These are phyloP conservation scores for Rhingia campestris DNA, from an alignment of 2,888 invertebrate species.

Conservation along the genomic window DNA sequence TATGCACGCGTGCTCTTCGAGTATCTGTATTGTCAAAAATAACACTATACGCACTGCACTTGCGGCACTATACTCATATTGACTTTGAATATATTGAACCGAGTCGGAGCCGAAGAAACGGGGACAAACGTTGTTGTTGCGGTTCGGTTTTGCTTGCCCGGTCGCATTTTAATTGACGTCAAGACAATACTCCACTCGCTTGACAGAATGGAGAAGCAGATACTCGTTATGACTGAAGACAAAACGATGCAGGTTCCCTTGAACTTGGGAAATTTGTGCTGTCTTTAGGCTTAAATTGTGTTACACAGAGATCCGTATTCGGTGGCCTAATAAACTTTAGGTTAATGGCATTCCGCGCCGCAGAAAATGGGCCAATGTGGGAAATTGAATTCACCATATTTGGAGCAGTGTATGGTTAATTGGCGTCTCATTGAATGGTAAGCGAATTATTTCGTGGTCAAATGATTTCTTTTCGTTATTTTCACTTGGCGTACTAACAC, in stretches of 20 bases:
- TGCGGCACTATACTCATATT: slow-evolving; percentile 1
- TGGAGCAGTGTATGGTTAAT: slow-evolving; percentile 34
- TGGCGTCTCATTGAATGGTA: slow-evolving; percentile 48
- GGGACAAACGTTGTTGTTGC: slow-evolving; percentile 14
- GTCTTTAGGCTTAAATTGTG: slow-evolving; percentile 15
- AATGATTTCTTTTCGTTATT: slow-evolving; percentile 30
- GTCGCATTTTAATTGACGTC: slow-evolving; percentile 47
- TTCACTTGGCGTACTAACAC: slow-evolving; percentile 1
- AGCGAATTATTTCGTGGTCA: slow-evolving; percentile 43
- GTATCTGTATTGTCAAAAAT: slow-evolving; percentile 34
- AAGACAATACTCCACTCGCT: slow-evolving; percentile 13
- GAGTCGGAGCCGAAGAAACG: slow-evolving; percentile 20
- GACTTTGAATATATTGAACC: slow-evolving; percentile 34
- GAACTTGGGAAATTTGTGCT: slow-evolving; percentile 55
- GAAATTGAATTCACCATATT: slow-evolving; percentile 53
- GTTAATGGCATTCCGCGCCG: slow-evolving; percentile 43
- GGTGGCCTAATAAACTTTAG: slow-evolving; percentile 51
- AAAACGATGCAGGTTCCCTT: slow-evolving; percentile 48
- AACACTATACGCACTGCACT: slow-evolving; percentile 44
- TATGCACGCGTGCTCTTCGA: slow-evolving; percentile 36
- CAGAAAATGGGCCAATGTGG: slow-evolving; percentile 52
- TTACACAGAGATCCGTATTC: slow-evolving; percentile 25
- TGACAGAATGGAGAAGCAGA: not conserved
- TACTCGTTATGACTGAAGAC: slow-evolving; percentile 15
- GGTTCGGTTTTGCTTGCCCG: slow-evolving; percentile 22